These are phyloP conservation scores for Lordiphosa collinella DNA, from an alignment of 1,140 invertebrate species.

Conservation along the genomic window DNA sequence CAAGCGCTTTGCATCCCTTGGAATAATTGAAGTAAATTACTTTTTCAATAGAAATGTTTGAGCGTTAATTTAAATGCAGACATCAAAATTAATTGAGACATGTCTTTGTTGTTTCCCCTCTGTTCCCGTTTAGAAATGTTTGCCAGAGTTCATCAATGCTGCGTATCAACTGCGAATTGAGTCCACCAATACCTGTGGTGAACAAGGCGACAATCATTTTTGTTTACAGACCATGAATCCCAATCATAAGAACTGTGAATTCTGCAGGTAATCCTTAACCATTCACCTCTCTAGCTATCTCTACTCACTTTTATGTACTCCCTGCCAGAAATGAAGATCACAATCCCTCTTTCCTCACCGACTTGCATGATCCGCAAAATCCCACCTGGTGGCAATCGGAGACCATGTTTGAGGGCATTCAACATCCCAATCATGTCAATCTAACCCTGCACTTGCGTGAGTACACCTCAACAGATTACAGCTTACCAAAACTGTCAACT, in stretches of 20 bases:
- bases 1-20: slow-evolving; percentile 31
- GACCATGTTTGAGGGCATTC: slow-evolving; percentile 96
- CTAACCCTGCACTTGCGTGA: slow-evolving; percentile 93
- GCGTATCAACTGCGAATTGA: slow-evolving; percentile 93
- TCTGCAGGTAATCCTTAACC: slow-evolving; percentile 72
- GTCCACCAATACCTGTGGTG: slow-evolving; percentile 97
- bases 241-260: slow-evolving; percentile 81
- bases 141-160: slow-evolving; percentile 97
- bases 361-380: slow-evolving; percentile 92
- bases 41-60: no score
- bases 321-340: slow-evolving; percentile 57
- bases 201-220: slow-evolving; percentile 87
- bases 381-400: slow-evolving; percentile 99
- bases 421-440: slow-evolving; percentile 94
- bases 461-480: slow-evolving; percentile 35
- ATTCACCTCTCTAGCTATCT: background rate
- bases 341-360: slow-evolving; percentile 87
- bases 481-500: background rate
- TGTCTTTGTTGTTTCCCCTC: background rate
- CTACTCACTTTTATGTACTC: background rate
- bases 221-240: slow-evolving; percentile 92
- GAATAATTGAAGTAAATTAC: slow-evolving; percentile 44
- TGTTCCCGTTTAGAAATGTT: slow-evolving; percentile 87
- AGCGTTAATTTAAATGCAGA: slow-evolving; percentile 44
- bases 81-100: slow-evolving; percentile 57